Percentiles rank a stretch among this genome's conserved stretches.
phyloP scores from a whole-genome alignment of 2,888 invertebrate genomes.

The Augiades crinisus region DNA sequence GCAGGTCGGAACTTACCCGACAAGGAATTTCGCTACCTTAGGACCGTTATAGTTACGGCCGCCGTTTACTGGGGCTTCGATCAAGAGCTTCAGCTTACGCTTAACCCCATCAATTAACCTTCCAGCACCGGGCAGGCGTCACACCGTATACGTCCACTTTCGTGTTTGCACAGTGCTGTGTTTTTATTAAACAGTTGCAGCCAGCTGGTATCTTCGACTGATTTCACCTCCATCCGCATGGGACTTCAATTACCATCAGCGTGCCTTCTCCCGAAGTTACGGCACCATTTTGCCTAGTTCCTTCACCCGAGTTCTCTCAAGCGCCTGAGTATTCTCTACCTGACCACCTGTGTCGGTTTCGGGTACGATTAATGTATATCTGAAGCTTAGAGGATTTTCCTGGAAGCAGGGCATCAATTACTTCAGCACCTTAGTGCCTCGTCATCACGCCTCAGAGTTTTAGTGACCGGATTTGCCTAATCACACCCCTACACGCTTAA shows the following conservation, averaged over 20 bases:
- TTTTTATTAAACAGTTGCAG: conserved; percentile 36
- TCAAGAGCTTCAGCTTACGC: conserved; percentile 18
- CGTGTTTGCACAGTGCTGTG: conserved; percentile 34
- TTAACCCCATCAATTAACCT: conserved; percentile 26
- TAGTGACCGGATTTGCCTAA: too few species aligned
- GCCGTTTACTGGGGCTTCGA: conserved; percentile 17
- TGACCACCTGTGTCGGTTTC: conserved; percentile 8
- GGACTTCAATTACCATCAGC: too few species aligned
- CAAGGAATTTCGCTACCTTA: conserved; percentile 40
- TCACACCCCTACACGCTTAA: too few species aligned
- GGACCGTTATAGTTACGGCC: conserved; percentile 34
- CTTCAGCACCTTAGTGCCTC: too few species aligned
- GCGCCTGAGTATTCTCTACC: conserved; percentile 5
- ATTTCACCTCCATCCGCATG: background rate
- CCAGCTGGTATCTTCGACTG: conserved; percentile 24
- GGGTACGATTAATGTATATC: background rate
- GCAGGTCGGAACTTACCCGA: conserved; percentile 39
- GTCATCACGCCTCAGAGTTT: too few species aligned
- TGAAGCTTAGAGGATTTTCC: background rate
- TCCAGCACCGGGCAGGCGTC: conserved; percentile 37
- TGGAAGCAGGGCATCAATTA: too few species aligned
- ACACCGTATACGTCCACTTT: conserved; percentile 34
- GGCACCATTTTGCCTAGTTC: conserved; percentile 30
- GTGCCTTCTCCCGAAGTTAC: conserved; percentile 31
- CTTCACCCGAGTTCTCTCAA: conserved; percentile 25